These are phyloP conservation scores for Synanthedon vespiformis DNA, from an alignment of 2,888 invertebrate genomes.

Conservation along the genomic window DNA sequence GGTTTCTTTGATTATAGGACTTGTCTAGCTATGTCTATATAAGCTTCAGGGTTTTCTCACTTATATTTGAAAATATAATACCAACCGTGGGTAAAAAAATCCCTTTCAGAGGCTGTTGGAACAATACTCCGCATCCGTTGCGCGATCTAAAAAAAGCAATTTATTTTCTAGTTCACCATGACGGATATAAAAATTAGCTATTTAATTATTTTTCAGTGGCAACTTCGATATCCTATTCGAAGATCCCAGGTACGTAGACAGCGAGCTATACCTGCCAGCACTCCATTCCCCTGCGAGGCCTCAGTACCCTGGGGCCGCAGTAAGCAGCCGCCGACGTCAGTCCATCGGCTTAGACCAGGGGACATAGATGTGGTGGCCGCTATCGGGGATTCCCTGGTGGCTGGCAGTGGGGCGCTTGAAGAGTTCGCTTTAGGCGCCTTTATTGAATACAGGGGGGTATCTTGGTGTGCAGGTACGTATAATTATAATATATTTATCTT, in stretches of 20 bases:
- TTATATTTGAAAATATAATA: no score
- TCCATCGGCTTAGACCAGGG: slow-evolving; percentile 76
- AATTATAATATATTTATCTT: slow-evolving; percentile 2
- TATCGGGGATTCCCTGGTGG: slow-evolving; percentile 79
- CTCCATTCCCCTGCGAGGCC: slow-evolving; percentile 72
- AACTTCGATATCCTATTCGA: slow-evolving; percentile 56
- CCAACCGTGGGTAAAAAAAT: no score
- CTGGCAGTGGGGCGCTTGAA: slow-evolving; percentile 79
- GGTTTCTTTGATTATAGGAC: no score
- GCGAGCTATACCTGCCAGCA: slow-evolving; percentile 51
- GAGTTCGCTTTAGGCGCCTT: slow-evolving; percentile 79
- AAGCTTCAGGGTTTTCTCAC: no score
- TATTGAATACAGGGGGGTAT: slow-evolving; percentile 79
- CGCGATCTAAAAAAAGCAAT: no score
- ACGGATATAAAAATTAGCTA: not conserved
- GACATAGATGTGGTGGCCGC: slow-evolving; percentile 78
- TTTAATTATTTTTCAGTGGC: slow-evolving; percentile 29
- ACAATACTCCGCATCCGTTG: no score
- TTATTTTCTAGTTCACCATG: no score
- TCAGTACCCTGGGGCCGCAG: slow-evolving; percentile 46
- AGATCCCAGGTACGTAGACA: slow-evolving; percentile 64
- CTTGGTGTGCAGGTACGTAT: slow-evolving; percentile 75
- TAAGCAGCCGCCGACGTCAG: slow-evolving; percentile 68
- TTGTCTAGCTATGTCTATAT: no score
- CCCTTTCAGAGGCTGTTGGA: no score